Evolutionary conservation across 2,113 vertebrate species (phyloP).

Genomic region (Pelusios castaneus): DNA sequence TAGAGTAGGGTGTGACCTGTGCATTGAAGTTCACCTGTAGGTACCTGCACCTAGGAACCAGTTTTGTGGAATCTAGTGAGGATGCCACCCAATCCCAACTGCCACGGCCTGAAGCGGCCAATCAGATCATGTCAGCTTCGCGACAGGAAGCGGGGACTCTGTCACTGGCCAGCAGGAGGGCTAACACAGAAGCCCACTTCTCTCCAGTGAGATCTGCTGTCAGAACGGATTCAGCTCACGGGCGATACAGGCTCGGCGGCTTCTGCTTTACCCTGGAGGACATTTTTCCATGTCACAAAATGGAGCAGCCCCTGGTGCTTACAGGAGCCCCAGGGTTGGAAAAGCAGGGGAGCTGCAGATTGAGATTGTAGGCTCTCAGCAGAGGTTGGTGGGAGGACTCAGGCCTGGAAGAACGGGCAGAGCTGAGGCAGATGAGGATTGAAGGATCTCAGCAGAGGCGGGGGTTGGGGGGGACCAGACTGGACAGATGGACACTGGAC

Average conservation of each 20-base stretch:
- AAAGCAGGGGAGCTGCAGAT: no score
- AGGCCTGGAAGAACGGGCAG: not conserved
- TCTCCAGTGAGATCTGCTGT: not conserved
- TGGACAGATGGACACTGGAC: not conserved
- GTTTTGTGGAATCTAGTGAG: not conserved
- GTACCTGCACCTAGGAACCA: not conserved
- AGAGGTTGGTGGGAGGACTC: no score
- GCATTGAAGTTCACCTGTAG: not conserved
- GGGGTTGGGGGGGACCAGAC: not conserved
- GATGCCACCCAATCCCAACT: not conserved
- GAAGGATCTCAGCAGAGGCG: not conserved
- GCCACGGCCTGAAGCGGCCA: not conserved
- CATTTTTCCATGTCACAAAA: not conserved
- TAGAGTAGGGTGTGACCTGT: not conserved
- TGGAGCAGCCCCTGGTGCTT: not conserved
- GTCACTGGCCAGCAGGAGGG: not conserved
- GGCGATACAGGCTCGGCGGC: not conserved
- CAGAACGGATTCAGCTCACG: not conserved
- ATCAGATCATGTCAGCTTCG: not conserved
- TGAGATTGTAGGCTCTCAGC: no score
- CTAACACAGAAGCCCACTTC: not conserved
- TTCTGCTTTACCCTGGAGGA: not conserved
- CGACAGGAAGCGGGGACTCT: not conserved
- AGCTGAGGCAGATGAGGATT: not conserved
- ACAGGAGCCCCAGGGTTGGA: not conserved